phyloP scores from a whole-genome alignment of 2,113 vertebrate genomes.

The Solenodon paradoxus region DNA sequence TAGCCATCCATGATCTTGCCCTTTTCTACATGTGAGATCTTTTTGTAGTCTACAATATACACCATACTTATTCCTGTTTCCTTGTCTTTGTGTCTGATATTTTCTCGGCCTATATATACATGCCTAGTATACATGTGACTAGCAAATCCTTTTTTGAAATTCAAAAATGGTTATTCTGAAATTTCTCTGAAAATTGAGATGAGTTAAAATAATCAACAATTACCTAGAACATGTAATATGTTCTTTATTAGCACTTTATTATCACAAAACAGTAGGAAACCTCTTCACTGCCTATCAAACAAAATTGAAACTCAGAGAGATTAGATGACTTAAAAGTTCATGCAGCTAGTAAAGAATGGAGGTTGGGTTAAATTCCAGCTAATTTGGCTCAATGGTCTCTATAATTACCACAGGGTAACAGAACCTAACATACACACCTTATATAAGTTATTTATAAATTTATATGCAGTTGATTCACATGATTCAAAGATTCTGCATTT shows the following conservation, averaged over 20 bases:
- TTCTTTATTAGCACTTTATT: neutral
- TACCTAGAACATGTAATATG: neutral
- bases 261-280: neutral
- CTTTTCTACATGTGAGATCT: neutral
- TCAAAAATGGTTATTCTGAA: neutral
- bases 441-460: neutral
- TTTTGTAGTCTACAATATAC: neutral
- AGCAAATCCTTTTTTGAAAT: neutral
- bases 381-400: neutral
- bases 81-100: neutral
- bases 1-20: neutral
- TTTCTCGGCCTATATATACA: neutral
- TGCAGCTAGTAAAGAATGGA: neutral
- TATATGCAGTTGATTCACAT: neutral
- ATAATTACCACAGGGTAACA: neutral
- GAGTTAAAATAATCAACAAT: neutral
- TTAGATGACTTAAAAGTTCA: neutral
- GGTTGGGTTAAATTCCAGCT: neutral
- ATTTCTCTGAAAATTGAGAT: neutral
- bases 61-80: neutral
- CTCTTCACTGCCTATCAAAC: neutral
- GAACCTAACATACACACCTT: neutral
- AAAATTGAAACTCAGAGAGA: neutral
- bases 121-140: fast-evolving
- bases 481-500: neutral